A percentile compares a stretch with the other conserved stretches of the same genome.
These are phyloP conservation scores for Hydrolagus colliei DNA, from an alignment of 2,797 vertebrate genomes.

Conservation along the genomic window DNA sequence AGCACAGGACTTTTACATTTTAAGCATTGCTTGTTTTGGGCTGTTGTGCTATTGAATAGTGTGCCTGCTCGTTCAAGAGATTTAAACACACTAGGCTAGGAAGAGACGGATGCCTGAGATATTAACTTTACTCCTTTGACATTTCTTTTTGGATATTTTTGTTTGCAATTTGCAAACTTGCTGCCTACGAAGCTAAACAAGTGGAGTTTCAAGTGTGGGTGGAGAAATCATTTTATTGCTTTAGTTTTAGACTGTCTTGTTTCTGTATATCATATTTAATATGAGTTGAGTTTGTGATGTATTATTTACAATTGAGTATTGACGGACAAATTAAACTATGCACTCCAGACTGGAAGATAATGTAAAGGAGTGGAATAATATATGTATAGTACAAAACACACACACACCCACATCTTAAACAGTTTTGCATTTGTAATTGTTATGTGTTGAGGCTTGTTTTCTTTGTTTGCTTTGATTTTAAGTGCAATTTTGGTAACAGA, in stretches of 20 bases:
- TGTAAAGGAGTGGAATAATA: constrained; percentile 21
- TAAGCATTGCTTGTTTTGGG: background rate
- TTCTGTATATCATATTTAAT: constrained; percentile 10
- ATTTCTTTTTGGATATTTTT: background rate
- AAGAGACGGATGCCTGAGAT: background rate
- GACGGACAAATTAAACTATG: background rate
- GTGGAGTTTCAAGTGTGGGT: background rate
- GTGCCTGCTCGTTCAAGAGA: background rate
- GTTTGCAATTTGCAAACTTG: constrained; percentile 13
- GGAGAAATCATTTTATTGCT: background rate
- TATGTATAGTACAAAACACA: background rate
- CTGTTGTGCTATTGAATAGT: background rate
- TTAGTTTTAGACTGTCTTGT: constrained; percentile 18
- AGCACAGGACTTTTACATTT: background rate
- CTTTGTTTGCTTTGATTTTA: constrained; percentile 30
- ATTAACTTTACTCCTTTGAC: constrained; percentile 13
- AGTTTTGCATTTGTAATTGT: constrained; percentile 10
- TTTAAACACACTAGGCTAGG: background rate
- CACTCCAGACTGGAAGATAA: constrained; percentile 32
- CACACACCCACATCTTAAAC: constrained; percentile 14
- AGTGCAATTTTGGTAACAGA: constrained; percentile 29
- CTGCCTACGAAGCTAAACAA: constrained; percentile 8
- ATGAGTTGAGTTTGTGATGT: background rate
- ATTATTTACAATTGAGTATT: constrained; percentile 11
- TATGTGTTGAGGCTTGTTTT: constrained; percentile 16